Base-by-base conservation (phyloP, 2,797 vertebrate genomes). In the Ambastaia sidthimunki region DNA sequence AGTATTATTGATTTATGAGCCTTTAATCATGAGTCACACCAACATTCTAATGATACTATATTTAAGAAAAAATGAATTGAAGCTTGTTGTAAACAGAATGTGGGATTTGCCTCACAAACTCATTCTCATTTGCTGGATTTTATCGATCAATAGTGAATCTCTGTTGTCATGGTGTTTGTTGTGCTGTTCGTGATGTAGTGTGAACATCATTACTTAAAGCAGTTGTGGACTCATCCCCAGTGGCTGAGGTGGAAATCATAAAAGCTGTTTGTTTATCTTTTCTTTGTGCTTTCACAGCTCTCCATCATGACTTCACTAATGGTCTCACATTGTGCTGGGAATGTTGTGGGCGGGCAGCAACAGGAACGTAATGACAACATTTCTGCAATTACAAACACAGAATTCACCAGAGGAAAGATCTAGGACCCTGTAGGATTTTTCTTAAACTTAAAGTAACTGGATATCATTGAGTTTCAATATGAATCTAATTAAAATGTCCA, bases 251-350 rank as follows among this genome's bases (percentile, higher is more conserved):
- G 50, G 48, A 69, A 65, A 55, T 71, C 47, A 55, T 31, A 63
- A 66, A 28, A 57, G 65, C 73, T 15, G 50, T 83, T 81, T 79
- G 55, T 81, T 81, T 69, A 71, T 72, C 79, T 71, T 73, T 55
- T 59, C 31, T 44, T 74, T 66, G 68, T 37, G 10, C 37, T 69
- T 48, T 21, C 52, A 23, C n/a, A 73, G 23, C 47, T 54, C 34
- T 83, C 37, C 34, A 37, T 80, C 59, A 63, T 59, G 21, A 60
- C 55, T 59, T 48, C 23, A 54, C 74, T 84, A 86, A 84, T 78
- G 75, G 67, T 80, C 59, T 74, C 76, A 71, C 50, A 16, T 37
- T 78, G 60, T 34, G 21, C 57, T 66, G 54, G 37, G 71, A 68
- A 73, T 48, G 68, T 21, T n/a, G 31, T n/a, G 10, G 31, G 41